Conservation (phyloP, 2,797 vertebrate genomes). For the Enteromius treurensis region DNA sequence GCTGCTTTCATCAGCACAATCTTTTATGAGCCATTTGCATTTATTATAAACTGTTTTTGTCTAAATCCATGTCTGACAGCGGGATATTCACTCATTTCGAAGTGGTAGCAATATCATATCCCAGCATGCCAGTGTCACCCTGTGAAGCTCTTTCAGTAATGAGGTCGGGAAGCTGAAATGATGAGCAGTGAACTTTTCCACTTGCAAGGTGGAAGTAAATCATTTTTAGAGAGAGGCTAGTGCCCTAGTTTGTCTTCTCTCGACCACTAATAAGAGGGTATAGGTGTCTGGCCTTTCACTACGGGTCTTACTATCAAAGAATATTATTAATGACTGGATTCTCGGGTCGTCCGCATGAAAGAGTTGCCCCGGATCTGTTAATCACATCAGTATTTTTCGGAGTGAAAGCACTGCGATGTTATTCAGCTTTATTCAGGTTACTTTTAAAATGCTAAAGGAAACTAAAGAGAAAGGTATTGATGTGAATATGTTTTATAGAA, state of each 20-base stretch:
- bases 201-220: conserved; percentile 3
- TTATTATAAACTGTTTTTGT: conserved; percentile 18
- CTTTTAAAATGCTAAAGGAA: conserved; percentile 1
- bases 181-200: conserved; percentile 3
- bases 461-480: neutral
- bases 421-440: neutral
- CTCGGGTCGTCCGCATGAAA: neutral
- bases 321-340: neutral
- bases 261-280: neutral
- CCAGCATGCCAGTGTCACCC: conserved; percentile 13
- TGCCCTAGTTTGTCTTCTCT: neutral
- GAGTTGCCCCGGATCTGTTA: neutral
- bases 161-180: neutral
- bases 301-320: neutral
- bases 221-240: neutral
- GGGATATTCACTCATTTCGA: neutral
- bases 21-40: conserved; percentile 23
- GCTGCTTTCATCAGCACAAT: conserved; percentile 12
- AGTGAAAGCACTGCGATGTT: neutral
- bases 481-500: neutral
- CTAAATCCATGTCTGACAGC: neutral
- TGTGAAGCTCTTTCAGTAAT: conserved; percentile 19
- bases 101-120: conserved; percentile 8
- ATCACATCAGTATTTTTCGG: neutral
- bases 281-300: neutral